Evolutionary conservation across 2,797 vertebrate species (phyloP).

Genomic region (Gila robusta): DNA sequence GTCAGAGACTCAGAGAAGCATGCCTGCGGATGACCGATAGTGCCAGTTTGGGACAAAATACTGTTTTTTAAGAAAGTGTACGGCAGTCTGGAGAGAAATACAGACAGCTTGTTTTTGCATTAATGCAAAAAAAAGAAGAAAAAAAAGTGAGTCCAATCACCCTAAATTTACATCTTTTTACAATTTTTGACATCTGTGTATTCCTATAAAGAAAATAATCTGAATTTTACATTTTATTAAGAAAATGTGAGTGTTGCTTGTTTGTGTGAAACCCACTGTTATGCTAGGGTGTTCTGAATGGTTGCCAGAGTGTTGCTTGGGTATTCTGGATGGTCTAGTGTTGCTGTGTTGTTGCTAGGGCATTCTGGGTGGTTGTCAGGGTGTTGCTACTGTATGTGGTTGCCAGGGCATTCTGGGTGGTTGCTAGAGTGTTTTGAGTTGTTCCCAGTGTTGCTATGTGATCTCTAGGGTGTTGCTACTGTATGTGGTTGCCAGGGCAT

Average conservation of each 20-base stretch:
- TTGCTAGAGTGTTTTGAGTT: background rate
- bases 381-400: background rate
- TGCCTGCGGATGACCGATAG: conserved; percentile 56
- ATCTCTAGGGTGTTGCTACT: background rate
- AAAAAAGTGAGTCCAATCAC: background rate
- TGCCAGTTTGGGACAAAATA: conserved; percentile 48
- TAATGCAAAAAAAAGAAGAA: background rate
- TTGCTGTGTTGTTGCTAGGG: background rate
- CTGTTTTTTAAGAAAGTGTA: conserved; percentile 40
- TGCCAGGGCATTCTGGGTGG: background rate
- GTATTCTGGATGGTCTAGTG: background rate
- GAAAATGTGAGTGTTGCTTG: background rate
- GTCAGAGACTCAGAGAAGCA: conserved; percentile 56
- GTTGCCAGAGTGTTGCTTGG: background rate
- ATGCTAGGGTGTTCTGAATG: background rate
- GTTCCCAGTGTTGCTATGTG: background rate
- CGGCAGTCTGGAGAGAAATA: conserved; percentile 1
- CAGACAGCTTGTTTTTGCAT: conserved; percentile 27
- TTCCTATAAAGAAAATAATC: background rate
- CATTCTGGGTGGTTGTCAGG: background rate
- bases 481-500: background rate
- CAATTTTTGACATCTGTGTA: background rate
- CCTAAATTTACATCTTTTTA: background rate
- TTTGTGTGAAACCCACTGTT: background rate
- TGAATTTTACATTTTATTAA: background rate